Conservation (phyloP, 2,797 vertebrate genomes). For the Clarias pachynema region DNA sequence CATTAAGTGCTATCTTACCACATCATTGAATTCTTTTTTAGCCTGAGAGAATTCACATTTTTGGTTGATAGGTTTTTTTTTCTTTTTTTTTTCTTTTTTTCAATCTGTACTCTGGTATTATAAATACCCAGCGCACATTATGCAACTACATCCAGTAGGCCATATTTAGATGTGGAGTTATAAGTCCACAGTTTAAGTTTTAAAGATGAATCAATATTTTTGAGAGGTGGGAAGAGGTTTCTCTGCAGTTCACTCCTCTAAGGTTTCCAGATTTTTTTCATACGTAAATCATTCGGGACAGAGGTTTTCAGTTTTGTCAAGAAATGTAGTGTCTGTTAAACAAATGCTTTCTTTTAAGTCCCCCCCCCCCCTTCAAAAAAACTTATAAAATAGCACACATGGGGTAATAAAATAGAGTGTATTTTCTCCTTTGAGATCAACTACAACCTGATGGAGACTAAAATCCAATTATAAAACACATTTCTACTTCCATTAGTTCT, state of each 20-base stretch:
- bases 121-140: not conserved
- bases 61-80: not conserved
- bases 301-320: not conserved
- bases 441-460: not conserved
- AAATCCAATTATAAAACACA: not conserved
- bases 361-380: not conserved
- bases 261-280: not conserved
- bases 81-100: not conserved
- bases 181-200: not conserved
- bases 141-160: not conserved
- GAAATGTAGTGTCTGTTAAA: not conserved
- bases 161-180: not conserved
- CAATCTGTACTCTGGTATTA: not conserved
- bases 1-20: not conserved
- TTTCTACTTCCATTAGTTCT: not conserved
- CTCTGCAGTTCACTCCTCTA: not conserved
- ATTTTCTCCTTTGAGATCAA: not conserved
- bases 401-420: not conserved
- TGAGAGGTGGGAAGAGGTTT: not conserved
- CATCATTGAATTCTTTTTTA: not conserved
- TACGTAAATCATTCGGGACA: not conserved
- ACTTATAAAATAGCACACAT: not conserved
- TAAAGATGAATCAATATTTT: conserved; percentile 2
- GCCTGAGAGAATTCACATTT: not conserved
- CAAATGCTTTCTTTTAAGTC: not conserved